Conservation (phyloP, 2,113 vertebrate species). For the Protobothrops mucrosquamatus region DNA sequence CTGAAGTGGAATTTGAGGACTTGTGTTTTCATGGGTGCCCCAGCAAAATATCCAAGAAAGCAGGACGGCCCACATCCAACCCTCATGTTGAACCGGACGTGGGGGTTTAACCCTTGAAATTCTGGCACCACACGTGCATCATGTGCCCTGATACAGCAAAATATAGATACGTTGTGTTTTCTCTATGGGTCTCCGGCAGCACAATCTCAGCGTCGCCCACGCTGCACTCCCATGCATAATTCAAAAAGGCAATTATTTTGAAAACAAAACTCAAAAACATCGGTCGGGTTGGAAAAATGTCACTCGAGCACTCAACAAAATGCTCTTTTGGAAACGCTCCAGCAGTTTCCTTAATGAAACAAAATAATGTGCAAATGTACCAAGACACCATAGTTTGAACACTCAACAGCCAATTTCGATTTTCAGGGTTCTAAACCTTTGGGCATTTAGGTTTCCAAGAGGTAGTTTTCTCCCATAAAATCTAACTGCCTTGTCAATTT, state of each 20-base stretch:
- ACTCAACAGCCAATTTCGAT: not conserved
- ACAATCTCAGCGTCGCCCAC: not conserved
- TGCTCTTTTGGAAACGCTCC: not conserved
- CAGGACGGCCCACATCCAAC: not conserved
- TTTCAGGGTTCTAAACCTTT: no score
- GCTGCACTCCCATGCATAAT: not conserved
- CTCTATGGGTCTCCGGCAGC: no score
- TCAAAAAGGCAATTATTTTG: conserved; percentile 1
- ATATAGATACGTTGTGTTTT: not conserved
- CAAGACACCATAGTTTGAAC: not conserved
- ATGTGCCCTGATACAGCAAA: fast-evolving
- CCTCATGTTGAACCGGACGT: not conserved
- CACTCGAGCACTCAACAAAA: not conserved
- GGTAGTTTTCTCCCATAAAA: not conserved
- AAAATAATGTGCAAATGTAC: not conserved
- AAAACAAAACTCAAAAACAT: not conserved
- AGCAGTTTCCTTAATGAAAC: not conserved
- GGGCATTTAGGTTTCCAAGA: not conserved
- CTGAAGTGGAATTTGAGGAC: not conserved
- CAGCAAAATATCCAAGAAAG: not conserved
- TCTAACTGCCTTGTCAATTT: not conserved
- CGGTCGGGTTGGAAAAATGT: not conserved
- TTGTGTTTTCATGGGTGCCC: not conserved
- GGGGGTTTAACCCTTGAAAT: not conserved
- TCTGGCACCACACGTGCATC: not conserved